Evolutionary conservation across 2,888 invertebrate genomes (phyloP).

Genomic region (Campaea margaritaria): DNA sequence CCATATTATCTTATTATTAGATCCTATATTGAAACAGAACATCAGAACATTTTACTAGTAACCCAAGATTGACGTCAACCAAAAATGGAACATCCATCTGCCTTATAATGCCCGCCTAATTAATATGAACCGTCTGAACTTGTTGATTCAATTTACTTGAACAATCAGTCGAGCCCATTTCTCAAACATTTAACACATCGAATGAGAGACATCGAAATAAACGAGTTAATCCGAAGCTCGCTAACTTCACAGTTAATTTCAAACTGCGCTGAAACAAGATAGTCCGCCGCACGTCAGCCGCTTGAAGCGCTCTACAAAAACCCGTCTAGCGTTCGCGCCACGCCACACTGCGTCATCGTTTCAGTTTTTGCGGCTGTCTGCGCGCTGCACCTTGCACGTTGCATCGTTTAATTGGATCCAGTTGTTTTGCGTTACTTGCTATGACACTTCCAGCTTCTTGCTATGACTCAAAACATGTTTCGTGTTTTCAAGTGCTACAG

Average conservation of each 20-base stretch:
- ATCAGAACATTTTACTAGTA: too few relatives aligned
- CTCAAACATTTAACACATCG: slow-evolving; percentile 10
- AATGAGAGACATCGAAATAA: slow-evolving; percentile 4
- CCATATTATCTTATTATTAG: too few relatives aligned
- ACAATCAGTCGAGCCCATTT: neutral
- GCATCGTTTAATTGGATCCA: neutral
- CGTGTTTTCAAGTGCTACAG: neutral
- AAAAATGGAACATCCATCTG: too few relatives aligned
- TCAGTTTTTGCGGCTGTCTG: slow-evolving; percentile 17
- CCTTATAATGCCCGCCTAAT: too few relatives aligned
- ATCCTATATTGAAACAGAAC: too few relatives aligned
- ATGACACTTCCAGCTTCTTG: slow-evolving; percentile 31
- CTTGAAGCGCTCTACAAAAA: slow-evolving; percentile 31
- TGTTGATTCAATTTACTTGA: neutral
- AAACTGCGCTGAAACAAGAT: slow-evolving; percentile 16
- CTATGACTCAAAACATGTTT: slow-evolving; percentile 12
- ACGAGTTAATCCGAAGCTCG: slow-evolving; percentile 6
- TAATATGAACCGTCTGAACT: neutral
- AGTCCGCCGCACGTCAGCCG: slow-evolving; percentile 18
- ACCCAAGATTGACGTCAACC: too few relatives aligned
- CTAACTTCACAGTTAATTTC: slow-evolving; percentile 20
- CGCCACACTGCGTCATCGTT: slow-evolving; percentile 14
- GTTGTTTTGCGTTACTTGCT: slow-evolving; percentile 20
- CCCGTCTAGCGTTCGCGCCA: slow-evolving; percentile 12
- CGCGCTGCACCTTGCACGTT: slow-evolving; percentile 4